A percentile compares a stretch with the other conserved stretches of the same genome.
Evolutionary conservation across 2,797 vertebrate species (phyloP).

Genomic region (Dallia pectoralis): DNA sequence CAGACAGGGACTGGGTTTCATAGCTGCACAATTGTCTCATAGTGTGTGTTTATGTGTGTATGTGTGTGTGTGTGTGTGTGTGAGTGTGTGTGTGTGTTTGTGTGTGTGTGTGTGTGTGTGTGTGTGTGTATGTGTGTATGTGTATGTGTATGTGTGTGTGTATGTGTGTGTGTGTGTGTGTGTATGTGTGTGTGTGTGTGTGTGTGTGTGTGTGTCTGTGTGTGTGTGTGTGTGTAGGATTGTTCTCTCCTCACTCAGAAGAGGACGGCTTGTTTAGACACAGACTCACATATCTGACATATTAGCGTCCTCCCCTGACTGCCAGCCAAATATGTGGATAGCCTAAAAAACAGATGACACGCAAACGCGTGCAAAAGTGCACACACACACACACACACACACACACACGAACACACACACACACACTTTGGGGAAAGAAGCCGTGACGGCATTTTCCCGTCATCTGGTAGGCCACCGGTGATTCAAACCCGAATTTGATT

Average conservation of each 20-base stretch:
- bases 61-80: neutral
- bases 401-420: neutral
- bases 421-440: constrained; percentile 8
- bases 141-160: neutral
- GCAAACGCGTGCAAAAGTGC: constrained; percentile 16
- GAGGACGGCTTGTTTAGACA: constrained; percentile 18
- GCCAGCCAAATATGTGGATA: constrained; percentile 28
- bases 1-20: constrained; percentile 41
- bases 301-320: constrained; percentile 9
- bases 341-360: constrained; percentile 25
- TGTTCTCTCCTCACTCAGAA: constrained; percentile 7
- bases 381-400: neutral
- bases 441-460: neutral
- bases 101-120: neutral
- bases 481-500: constrained; percentile 9
- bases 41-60: constrained; percentile 50
- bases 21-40: constrained; percentile 37
- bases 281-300: constrained; percentile 12
- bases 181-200: neutral
- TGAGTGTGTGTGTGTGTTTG: too few species aligned
- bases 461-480: constrained; percentile 9
- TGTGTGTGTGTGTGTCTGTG: neutral
- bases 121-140: neutral
- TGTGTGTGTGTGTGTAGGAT: neutral
- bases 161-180: constrained; percentile 1